phyloP scores from a whole-genome alignment of 92 coral and sea anemone species.

The Micromussa lordhowensis region DNA sequence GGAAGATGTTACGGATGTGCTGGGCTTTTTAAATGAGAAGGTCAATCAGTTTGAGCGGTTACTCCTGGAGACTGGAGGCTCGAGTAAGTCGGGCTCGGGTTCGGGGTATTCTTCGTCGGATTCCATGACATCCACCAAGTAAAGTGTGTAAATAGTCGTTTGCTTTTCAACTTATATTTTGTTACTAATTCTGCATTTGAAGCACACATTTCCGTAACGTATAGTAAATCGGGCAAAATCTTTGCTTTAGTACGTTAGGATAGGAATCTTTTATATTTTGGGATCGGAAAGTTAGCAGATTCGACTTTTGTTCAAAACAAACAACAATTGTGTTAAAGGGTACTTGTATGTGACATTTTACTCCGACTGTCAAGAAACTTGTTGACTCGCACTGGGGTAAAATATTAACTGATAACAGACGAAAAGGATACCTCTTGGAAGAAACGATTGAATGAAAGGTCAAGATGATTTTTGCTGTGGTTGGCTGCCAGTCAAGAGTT shows the following conservation, averaged over 20 bases:
- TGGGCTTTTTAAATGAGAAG: slow-evolving; percentile 89
- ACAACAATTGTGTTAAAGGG: slow-evolving; percentile 19
- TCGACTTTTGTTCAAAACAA: neutral
- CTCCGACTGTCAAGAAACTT: slow-evolving; percentile 20
- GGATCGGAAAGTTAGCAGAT: neutral
- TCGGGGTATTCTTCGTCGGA: slow-evolving; percentile 86
- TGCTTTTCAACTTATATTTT: neutral
- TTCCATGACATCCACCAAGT: slow-evolving; percentile 69
- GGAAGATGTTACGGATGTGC: slow-evolving; percentile 93
- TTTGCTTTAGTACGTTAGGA: neutral
- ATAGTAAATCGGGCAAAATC: neutral
- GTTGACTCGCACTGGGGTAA: slow-evolving; percentile 14
- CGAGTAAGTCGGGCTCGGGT: slow-evolving; percentile 63
- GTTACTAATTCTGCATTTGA: neutral
- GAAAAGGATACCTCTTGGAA: neutral
- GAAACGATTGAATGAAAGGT: neutral
- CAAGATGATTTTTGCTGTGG: neutral
- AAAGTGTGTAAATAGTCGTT: neutral
- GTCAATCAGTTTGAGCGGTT: slow-evolving; percentile 91
- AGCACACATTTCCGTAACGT: neutral
- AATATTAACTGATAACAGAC: slow-evolving; percentile 17
- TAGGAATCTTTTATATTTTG: neutral
- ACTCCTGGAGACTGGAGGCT: slow-evolving; percentile 83
- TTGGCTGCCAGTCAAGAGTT: neutral
- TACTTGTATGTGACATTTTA: neutral